Base-by-base conservation (phyloP, 2,888 invertebrate species). In the Drosophila birchii region DNA sequence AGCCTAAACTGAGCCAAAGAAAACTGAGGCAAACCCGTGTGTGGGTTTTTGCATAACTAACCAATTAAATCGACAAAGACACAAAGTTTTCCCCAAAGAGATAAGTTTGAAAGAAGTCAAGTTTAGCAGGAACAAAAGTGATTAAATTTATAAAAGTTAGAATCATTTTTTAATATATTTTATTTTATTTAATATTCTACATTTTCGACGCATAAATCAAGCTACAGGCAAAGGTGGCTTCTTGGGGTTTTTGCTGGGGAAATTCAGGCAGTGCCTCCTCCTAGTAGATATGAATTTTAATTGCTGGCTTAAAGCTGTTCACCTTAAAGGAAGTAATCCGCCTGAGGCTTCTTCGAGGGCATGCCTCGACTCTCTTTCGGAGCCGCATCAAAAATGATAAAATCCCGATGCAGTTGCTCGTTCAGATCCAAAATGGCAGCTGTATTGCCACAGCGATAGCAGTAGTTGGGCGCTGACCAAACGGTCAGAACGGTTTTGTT, bases 401-500 rank as follows among this genome's bases (percentile, higher is more conserved):
- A 99, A 91, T 99, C 98, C 90, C 98, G 95, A 92, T 98, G 98
- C 75, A 99, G 95, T 91, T 98, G 97, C 93, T 99, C 99, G 91
- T 99, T 99, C 81, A 99, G 94, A 95, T 99, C 99, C 93, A 99
- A 93, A 92, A 99, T 99, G 41, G 99, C 99, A 41, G 99, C 99
- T 64, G 99, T 99, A 92, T 99, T 99, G 58, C 99, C 99, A 93
- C 99, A 99, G 93, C 99, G 96, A 93, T 99, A 99, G 93, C 99
- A 99, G 92, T 99, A 99, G 93, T 99, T 99, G 20, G 99, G 99
- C 39, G 99, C 99, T 0, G 99, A 99, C 99, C 99, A 99, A 11
- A 99, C 99, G 0, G 99, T 99, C 75, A 99, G 94, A 5, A 99
- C 99, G 57, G 98, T 98, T 93, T 99, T 98, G 91, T 99, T 98